Evolutionary conservation across 2,888 invertebrate species (phyloP).

Genomic region (Hypsopygia costalis): DNA sequence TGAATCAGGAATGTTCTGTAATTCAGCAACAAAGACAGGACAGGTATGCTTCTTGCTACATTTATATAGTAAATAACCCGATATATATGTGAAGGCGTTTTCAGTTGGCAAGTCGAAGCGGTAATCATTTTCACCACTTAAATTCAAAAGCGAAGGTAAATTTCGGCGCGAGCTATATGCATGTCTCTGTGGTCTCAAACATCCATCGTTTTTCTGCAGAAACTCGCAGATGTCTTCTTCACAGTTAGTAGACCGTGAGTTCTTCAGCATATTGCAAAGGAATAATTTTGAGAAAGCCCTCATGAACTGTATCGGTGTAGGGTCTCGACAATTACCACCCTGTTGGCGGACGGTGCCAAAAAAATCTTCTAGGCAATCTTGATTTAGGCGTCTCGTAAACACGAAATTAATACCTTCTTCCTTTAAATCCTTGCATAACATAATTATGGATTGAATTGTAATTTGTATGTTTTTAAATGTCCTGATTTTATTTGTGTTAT

Average conservation of each 20-base stretch:
- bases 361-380: constrained; percentile 15
- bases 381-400: constrained; percentile 16
- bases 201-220: not conserved
- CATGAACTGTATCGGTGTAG: constrained; percentile 15
- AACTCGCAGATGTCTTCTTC: constrained; percentile 6
- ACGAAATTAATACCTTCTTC: constrained; percentile 12
- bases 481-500: constrained; percentile 11
- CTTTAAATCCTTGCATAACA: constrained; percentile 15
- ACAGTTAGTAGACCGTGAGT: constrained; percentile 8
- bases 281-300: constrained; percentile 17
- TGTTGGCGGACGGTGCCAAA: constrained; percentile 7
- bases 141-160: not conserved
- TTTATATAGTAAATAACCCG: constrained; percentile 10
- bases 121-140: constrained; percentile 1
- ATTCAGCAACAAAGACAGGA: not conserved
- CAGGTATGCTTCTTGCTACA: constrained; percentile 6
- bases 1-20: not conserved
- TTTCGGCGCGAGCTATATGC: not conserved
- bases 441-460: constrained; percentile 14
- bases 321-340: constrained; percentile 12
- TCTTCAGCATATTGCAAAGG: constrained; percentile 10
- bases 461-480: constrained; percentile 16
- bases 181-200: not conserved
- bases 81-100: constrained; percentile 6
- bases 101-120: constrained; percentile 7